Conservation (phyloP, 2,797 vertebrate species). For the Muscicapa striata region DNA sequence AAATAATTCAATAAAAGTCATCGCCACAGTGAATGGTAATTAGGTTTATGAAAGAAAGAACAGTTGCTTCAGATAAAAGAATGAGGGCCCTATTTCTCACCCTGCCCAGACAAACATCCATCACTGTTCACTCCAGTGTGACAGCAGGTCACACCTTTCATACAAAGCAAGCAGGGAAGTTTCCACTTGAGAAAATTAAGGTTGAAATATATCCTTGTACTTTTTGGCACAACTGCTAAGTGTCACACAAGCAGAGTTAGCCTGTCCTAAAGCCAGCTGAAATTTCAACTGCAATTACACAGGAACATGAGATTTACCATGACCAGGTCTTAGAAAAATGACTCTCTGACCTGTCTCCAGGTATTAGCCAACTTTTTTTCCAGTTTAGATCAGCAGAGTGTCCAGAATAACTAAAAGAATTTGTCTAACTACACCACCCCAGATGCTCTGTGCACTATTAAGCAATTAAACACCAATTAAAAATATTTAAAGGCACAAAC, state of each 20-base stretch:
- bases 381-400: background rate
- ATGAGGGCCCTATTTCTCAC: background rate
- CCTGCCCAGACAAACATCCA: background rate
- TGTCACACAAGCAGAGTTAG: background rate
- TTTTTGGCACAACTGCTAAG: background rate
- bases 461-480: background rate
- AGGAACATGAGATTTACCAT: background rate
- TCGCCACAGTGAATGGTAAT: background rate
- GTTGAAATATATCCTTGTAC: background rate
- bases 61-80: background rate
- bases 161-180: background rate
- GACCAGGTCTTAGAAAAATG: background rate
- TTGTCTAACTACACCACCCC: background rate
- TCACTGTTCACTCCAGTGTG: background rate
- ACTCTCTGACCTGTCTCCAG: background rate
- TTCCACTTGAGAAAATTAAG: background rate
- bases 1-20: constrained; percentile 33
- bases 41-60: background rate
- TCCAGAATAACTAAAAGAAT: background rate
- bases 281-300: background rate
- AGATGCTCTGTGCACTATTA: background rate
- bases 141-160: background rate
- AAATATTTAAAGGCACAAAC: background rate
- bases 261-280: background rate
- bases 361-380: background rate